These are phyloP conservation scores for Aptenodytes patagonicus DNA, from an alignment of 2,113 vertebrate genomes.

Conservation along the genomic window DNA sequence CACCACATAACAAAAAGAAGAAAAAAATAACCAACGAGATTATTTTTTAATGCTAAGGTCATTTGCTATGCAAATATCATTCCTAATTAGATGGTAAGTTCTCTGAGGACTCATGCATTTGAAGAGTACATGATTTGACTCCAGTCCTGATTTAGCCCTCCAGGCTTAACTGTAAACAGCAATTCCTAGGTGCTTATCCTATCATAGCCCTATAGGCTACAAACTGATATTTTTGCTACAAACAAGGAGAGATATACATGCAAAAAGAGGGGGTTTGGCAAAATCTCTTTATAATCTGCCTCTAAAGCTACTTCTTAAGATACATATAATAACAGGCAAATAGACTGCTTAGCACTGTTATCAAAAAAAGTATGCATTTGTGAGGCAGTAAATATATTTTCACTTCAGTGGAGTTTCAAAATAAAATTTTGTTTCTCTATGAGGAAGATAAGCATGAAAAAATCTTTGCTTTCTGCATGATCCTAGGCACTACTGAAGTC, in stretches of 20 bases:
- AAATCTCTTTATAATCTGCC: background rate
- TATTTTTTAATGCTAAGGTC: background rate
- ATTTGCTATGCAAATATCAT: background rate
- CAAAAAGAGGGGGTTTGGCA: background rate
- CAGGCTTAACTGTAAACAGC: background rate
- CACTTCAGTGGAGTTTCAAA: background rate
- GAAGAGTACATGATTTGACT: background rate
- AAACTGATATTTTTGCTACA: background rate
- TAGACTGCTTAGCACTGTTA: background rate
- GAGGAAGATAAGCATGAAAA: background rate
- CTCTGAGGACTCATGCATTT: background rate
- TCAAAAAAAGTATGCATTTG: background rate
- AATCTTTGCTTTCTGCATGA: background rate
- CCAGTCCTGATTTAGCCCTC: background rate
- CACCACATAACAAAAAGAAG: background rate
- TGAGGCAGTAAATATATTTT: background rate
- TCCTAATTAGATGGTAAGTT: background rate
- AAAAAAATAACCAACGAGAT: background rate
- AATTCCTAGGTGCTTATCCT: background rate
- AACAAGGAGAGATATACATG: background rate
- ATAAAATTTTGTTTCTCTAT: background rate
- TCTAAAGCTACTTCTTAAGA: background rate
- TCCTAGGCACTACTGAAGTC: background rate
- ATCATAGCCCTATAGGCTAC: background rate
- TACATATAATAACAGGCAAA: background rate